Evolutionary conservation across 64 coral and sea anemone genomes (phyloP), one percentile per base, ranked within the genome.

Genomic region (Astreopora myriophthalma): DNA sequence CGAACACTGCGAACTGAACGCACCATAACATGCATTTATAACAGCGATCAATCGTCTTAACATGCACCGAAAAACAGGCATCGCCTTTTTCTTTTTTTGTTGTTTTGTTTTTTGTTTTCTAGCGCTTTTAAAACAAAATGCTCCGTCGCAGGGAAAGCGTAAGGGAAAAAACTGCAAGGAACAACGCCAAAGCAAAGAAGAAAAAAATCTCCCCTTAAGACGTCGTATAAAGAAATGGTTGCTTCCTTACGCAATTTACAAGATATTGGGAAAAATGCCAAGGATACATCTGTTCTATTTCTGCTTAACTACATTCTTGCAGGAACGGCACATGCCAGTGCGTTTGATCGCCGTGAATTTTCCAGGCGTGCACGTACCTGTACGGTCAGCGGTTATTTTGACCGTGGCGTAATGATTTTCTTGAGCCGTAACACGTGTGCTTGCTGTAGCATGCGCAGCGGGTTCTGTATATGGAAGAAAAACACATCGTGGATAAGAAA

Each of bases 391-490:
- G 3, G 61, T 38, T 5, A 24, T 9, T n/a, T 31, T 31, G 2
- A 83, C 22, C 2, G 79, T 64, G 8, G 17, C 38, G 32, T 83
- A 83, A 13, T 57, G 55, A 38, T 83, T 83, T 39, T 83, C 79
- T 33, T 34, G 68, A 3, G 58, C 33, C 0, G 58, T 26, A 5
- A 65, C 19, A 11, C 16, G 16, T 3, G 34, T 37, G 17, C 16
- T 36, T 1, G 33, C 11, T 34, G 70, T 38, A 6, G 33, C 31
- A 3, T 37, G 16, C 34, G 33, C 70, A 1, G 34, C 34, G 2
- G 7, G 6, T 37, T 73, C 70, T 73, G 70, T 73, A 73, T 16
- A 55, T 10, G 70, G 22, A 70, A 70, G 22, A 64, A 24, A n/a
- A 2, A 46, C 42, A 5, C 42, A 46, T 5, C 11, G 5, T 0